Base-by-base conservation (phyloP, 1,140 invertebrate genomes). In the Zaprionus taronus region DNA sequence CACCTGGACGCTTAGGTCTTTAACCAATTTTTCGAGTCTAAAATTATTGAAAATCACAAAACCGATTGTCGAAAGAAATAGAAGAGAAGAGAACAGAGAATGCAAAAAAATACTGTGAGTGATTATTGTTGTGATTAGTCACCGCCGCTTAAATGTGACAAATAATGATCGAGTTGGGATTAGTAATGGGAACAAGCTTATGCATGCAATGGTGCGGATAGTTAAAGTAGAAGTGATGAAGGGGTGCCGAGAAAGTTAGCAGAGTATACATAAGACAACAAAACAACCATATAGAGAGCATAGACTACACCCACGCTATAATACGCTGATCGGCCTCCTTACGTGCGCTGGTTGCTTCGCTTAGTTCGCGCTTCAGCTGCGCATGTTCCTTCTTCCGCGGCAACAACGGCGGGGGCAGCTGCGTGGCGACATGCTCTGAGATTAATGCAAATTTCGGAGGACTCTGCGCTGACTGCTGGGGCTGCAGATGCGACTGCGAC, bases 291-390 rank as follows among this genome's bases (percentile, higher is more conserved):
- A 89, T 70, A 87, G 81, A 87, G 84, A 87, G 84, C 72, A 89
- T 81, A 87, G 81, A 91, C 86, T 92, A 92, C 86, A 94, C 93
- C 92, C 93, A 94, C 94, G 93, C 93, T 74, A 93, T 83, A 67
- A 94, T 91, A 90, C 93, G 94, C 74, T 93, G 92, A 74, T 94
- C 94, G 28, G 93, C 93, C 83, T 94, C 93, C 79, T 94, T 94
- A 81, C 93, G 93, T 76, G 93, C 93, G 31, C 93, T 93, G 56
- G 93, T 79, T 26, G 93, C 93, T 76, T 94, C 94, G 70, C 93
- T 93, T 11, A 94, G 80, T 81, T 94, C 94, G 34, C 93, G 77
- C 68, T 93, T 83, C 9, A 94, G 79, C 64, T 93, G 92, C 9
- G 76, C 75, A 24, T 89, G 69, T 89, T 86, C 83, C 62, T 84